Evolutionary conservation across 2,113 vertebrate species (phyloP), one percentile per base, ranked within the genome.

Genomic region (Sturnira hondurensis): DNA sequence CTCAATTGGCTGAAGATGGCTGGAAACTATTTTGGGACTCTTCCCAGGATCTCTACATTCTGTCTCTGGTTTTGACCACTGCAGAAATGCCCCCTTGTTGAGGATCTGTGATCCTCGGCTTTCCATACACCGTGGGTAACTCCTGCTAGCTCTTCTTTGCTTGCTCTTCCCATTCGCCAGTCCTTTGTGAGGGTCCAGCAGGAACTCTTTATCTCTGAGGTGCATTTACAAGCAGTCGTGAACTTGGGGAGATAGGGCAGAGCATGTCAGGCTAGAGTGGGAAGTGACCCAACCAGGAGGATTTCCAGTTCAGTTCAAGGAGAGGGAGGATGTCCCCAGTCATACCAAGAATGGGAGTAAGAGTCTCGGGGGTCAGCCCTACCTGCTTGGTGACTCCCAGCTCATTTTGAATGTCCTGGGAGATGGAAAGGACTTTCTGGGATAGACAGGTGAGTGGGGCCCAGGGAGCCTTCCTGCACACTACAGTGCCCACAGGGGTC

Each of bases 21-120:
- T 97, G 88, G 85, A 71, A 95, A 85, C 95, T 95, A 78, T 97
- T 97, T 95, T 86, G 96, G 71, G 93, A 50, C 61, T 13, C 17
- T 78, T 90, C 71, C 94, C 84, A 67, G 93, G 89, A 93, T 92
- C 86, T 93, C 76, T 93, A 93, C 93, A 93, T 94, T 85, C 81
- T 88, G 54, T 65, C 50, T 94, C 45, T 94, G 85, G 73, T 82
- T 68, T 80, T 77, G 94, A 74, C 85, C 68, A 65, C 38, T 71
- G 83, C 61, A 65, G 68, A 92, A 96, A 84, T 84, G 63, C 54
- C 80, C 76, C 63, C 41, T 65, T 70, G 20, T 61, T 31, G n/a
- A 76, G 47, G 61, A 70, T 81, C 58, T 86, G 6, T 20, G 86
- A n/a, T 65, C 61, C 82, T 65, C 9, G 1, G 47, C 78, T 77